Conservation (phyloP, 2,888 invertebrate species). For the Scaptomyza parva region DNA sequence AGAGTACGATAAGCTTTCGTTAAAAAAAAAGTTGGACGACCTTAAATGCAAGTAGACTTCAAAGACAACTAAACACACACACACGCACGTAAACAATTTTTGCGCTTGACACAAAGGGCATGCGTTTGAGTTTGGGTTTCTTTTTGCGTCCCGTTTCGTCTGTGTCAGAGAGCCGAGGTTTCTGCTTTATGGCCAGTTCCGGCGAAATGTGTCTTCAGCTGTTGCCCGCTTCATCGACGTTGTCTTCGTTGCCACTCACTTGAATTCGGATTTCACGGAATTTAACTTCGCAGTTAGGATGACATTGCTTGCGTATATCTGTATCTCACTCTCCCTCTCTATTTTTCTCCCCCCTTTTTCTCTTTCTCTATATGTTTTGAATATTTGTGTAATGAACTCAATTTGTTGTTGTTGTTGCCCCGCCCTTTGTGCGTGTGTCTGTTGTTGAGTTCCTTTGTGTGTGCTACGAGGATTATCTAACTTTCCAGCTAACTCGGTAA, state of each 20-base stretch:
- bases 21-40: conserved; percentile 22
- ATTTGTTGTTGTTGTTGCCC: conserved; percentile 30
- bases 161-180: conserved; percentile 53
- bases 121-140: conserved; percentile 48
- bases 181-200: conserved; percentile 76
- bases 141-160: conserved; percentile 23
- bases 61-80: conserved; percentile 8
- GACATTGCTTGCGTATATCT: conserved; percentile 58
- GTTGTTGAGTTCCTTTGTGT: conserved; percentile 43
- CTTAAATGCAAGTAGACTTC: conserved; percentile 34
- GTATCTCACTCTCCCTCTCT: conserved; percentile 24
- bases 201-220: conserved; percentile 78
- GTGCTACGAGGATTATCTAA: conserved; percentile 68
- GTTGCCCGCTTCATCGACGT: conserved; percentile 37
- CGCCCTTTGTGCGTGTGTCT: conserved; percentile 23
- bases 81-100: conserved; percentile 36
- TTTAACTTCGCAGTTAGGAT: conserved; percentile 76
- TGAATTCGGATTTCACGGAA: conserved; percentile 79
- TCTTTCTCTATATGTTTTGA: conserved; percentile 26
- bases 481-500: conserved; percentile 72
- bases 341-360: conserved; percentile 18
- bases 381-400: conserved; percentile 57
- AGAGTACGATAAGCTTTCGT: conserved; percentile 36
- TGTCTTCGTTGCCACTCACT: conserved; percentile 64
- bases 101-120: conserved; percentile 53